These are phyloP conservation scores for Dryomyza anilis DNA, from an alignment of 2,888 invertebrate species.

Conservation along the genomic window DNA sequence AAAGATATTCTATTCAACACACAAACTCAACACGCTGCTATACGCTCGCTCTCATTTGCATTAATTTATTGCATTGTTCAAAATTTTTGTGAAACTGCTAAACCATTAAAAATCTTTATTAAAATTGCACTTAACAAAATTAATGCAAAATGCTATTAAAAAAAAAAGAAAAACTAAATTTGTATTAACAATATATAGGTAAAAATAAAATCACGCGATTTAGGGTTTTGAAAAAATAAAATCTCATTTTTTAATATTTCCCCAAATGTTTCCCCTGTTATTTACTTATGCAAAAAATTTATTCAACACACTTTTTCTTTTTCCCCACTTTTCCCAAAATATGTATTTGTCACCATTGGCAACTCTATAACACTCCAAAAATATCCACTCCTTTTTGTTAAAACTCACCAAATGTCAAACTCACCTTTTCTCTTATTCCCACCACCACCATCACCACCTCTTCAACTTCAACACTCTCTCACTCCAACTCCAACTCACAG, in stretches of 20 bases:
- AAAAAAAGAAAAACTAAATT: background rate
- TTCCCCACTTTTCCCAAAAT: background rate
- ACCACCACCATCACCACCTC: background rate
- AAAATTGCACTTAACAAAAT: constrained; percentile 5
- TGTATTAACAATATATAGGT: background rate
- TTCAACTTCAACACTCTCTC: background rate
- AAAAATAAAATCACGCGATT: background rate
- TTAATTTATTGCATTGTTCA: constrained; percentile 34
- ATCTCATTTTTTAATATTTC: background rate
- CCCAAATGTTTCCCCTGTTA: background rate
- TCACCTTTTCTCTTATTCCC: too few relatives aligned
- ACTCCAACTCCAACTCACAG: constrained; percentile 46
- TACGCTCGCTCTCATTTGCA: constrained; percentile 30
- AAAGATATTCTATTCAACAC: background rate
- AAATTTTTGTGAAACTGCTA: constrained; percentile 29
- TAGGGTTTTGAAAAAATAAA: background rate
- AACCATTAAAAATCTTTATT: constrained; percentile 7
- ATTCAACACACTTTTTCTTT: constrained; percentile 14
- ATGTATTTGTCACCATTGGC: too few relatives aligned
- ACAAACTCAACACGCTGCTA: constrained; percentile 23
- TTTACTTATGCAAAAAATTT: background rate
- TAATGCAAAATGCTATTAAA: background rate
- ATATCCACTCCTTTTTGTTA: background rate
- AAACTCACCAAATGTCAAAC: background rate
- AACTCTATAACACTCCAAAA: background rate